phyloP scores from a whole-genome alignment of 2,888 invertebrate genomes.

The Nomada hirtipes region DNA sequence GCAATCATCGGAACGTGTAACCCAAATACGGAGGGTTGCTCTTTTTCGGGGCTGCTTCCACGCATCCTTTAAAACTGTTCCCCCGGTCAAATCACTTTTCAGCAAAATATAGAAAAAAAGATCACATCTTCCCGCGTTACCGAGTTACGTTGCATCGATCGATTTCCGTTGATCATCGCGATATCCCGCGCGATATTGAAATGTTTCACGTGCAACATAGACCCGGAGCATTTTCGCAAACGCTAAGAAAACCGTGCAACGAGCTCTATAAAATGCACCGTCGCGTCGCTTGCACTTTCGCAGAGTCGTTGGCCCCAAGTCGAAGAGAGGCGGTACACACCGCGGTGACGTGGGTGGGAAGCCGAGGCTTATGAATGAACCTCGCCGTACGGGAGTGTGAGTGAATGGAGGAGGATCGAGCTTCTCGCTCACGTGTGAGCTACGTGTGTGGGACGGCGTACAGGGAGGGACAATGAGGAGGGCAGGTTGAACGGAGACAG shows the following conservation, averaged over 20 bases:
- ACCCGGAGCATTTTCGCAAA: too few relatives aligned
- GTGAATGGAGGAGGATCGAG: constrained; percentile 71
- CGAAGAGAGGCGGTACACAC: constrained; percentile 68
- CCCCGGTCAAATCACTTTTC: constrained; percentile 10
- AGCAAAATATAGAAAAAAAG: too few relatives aligned
- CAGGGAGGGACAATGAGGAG: constrained; percentile 46
- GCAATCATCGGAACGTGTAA: constrained; percentile 45
- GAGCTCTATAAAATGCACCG: constrained; percentile 10
- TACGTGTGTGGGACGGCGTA: constrained; percentile 65
- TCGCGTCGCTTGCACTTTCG: constrained; percentile 43
- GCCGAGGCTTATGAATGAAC: constrained; percentile 74
- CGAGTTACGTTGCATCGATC: too few relatives aligned
- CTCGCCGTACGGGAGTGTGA: constrained; percentile 72
- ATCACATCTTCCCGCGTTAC: too few relatives aligned
- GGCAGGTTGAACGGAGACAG: constrained; percentile 24
- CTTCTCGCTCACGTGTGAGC: constrained; percentile 68
- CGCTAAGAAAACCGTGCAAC: neutral
- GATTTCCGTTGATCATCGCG: neutral
- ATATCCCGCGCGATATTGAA: too few relatives aligned
- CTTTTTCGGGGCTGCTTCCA: constrained; percentile 40
- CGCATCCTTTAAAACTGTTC: constrained; percentile 25
- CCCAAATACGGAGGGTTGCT: constrained; percentile 42
- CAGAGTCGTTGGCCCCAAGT: constrained; percentile 71
- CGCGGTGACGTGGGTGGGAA: constrained; percentile 74
- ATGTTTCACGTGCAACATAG: too few relatives aligned